phyloP scores from a whole-genome alignment of 2,888 invertebrate species.

The Eupithecia subumbrata region DNA sequence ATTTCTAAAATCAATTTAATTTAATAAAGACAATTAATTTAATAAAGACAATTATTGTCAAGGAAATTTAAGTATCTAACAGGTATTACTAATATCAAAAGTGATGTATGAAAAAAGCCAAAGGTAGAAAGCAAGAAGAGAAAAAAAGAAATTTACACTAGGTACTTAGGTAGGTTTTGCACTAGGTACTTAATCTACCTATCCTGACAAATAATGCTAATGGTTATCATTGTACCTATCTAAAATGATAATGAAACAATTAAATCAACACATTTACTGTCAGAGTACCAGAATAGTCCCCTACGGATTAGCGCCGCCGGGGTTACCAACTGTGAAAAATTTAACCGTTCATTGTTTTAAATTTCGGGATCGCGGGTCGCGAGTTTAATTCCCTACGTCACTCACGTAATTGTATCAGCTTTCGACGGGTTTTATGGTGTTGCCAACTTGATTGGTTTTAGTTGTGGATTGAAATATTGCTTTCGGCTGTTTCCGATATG shows the following conservation, averaged over 20 bases:
- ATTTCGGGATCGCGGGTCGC: conserved; percentile 67
- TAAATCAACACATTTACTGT: conserved; percentile 4
- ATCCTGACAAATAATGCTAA: background rate
- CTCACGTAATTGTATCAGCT: conserved; percentile 60
- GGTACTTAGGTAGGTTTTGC: too few species aligned
- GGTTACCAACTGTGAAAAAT: conserved; percentile 72
- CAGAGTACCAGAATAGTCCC: conserved; percentile 53
- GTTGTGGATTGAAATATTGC: conserved; percentile 18
- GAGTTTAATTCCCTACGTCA: conserved; percentile 55
- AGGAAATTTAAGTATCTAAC: too few species aligned
- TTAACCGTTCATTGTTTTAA: conserved; percentile 80
- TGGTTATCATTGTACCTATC: background rate
- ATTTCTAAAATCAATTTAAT: too few species aligned
- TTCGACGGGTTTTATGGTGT: conserved; percentile 49
- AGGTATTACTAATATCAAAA: too few species aligned
- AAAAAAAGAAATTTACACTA: too few species aligned
- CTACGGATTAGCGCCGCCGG: conserved; percentile 68
- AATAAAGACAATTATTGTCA: too few species aligned
- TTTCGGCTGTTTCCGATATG: background rate
- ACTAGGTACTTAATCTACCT: too few species aligned
- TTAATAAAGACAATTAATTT: too few species aligned
- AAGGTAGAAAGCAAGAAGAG: too few species aligned
- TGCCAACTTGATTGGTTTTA: conserved; percentile 29
- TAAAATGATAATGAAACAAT: background rate
- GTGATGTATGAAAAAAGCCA: too few species aligned